Conservation (phyloP, 2,113 vertebrate species). For the Thalassoma bifasciatum region DNA sequence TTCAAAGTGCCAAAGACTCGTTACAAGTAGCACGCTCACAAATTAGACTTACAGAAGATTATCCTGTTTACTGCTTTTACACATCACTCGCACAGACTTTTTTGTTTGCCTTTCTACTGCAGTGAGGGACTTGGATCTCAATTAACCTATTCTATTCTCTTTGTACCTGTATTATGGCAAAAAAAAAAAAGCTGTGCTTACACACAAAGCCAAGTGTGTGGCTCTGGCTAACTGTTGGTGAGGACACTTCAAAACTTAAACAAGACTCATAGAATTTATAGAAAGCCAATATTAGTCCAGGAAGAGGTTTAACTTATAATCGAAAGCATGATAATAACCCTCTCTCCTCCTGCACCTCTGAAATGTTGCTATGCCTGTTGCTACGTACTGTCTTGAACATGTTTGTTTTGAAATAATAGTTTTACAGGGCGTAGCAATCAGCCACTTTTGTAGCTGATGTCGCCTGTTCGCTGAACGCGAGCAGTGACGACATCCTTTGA, state of each 20-base stretch:
- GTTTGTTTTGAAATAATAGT: slow-evolving; percentile 11
- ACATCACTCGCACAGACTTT: slow-evolving; percentile 27
- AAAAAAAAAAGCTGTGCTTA: slow-evolving; percentile 63
- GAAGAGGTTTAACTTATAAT: slow-evolving; percentile 64
- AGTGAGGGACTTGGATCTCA: slow-evolving; percentile 22
- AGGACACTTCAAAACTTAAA: slow-evolving; percentile 56
- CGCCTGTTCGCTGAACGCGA: slow-evolving; percentile 88
- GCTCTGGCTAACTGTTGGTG: slow-evolving; percentile 37
- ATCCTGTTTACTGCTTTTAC: slow-evolving; percentile 44
- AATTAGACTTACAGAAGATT: slow-evolving; percentile 57
- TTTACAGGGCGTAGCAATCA: slow-evolving; percentile 69
- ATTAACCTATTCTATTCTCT: slow-evolving; percentile 9
- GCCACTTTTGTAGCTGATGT: slow-evolving; percentile 88
- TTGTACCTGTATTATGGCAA: slow-evolving; percentile 24
- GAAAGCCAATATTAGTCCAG: slow-evolving; percentile 72
- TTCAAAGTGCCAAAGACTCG: slow-evolving; percentile 61
- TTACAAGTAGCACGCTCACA: slow-evolving; percentile 70
- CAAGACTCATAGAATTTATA: slow-evolving; percentile 52
- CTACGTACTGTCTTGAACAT: slow-evolving; percentile 39
- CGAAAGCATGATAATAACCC: slow-evolving; percentile 57
- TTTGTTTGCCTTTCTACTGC: slow-evolving; percentile 17
- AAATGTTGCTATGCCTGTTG: slow-evolving; percentile 59
- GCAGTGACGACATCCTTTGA: slow-evolving; percentile 84
- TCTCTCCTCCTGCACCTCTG: slow-evolving; percentile 20
- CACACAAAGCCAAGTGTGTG: slow-evolving; percentile 28